phyloP scores from a whole-genome alignment of 2,797 vertebrate species.

The Acrossocheilus fasciatus region DNA sequence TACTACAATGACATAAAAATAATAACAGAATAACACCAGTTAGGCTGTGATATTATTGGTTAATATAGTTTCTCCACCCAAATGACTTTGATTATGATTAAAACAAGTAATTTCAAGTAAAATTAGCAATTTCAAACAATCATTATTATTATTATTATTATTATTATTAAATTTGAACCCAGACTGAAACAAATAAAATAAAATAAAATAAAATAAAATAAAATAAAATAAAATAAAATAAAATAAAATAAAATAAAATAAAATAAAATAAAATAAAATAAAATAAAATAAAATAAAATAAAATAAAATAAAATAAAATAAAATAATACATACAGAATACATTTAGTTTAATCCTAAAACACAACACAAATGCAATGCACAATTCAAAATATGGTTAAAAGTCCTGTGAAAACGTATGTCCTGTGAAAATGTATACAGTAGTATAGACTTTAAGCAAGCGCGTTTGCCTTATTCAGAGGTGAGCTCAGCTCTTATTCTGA shows the following conservation, averaged over 20 bases:
- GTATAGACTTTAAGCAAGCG: neutral
- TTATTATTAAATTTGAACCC: neutral
- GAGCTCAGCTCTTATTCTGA: conserved; percentile 12
- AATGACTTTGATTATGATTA: neutral
- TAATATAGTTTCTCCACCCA: neutral
- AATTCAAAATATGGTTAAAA: neutral
- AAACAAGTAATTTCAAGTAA: neutral
- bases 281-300: no score
- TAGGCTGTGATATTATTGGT: neutral
- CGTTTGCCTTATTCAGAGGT: conserved; percentile 8
- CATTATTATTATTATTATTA: neutral
- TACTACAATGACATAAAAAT: neutral
- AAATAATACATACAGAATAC: no score
- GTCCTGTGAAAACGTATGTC: no score
- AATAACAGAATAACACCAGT: neutral
- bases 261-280: no score
- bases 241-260: no score
- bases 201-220: no score
- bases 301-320: no score
- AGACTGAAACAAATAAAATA: no score
- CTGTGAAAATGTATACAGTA: neutral
- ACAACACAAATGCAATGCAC: neutral
- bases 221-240: no score
- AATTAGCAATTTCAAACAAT: no score
- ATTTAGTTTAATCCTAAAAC: no score